Evolutionary conservation across 53 echinoderm and acorn worm genomes (phyloP), one percentile per base, ranked within the genome.

Genomic region (Patiria pectinifera): DNA sequence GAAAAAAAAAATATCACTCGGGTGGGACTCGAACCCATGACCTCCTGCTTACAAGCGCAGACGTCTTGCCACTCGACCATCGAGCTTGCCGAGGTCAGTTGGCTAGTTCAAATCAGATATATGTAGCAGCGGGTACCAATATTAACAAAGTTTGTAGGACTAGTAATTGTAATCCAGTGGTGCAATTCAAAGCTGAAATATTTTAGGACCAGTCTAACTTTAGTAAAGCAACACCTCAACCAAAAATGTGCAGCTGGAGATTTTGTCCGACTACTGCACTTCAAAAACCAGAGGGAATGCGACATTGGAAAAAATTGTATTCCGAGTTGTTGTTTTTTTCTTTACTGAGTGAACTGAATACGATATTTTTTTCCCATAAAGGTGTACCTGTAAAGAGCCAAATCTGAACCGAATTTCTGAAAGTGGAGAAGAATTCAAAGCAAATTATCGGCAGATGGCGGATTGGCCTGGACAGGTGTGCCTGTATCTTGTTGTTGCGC

Each of bases 391-490:
- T 2, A 45, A 79, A 45, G 21, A 47, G 80, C 80, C 12, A 8
- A 45, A 79, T 79, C 45, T 44, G 45, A 47, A 47, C 80, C 80
- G 47, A 11, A 79, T 47, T 79, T 79, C 48, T 4, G 48, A 11
- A 45, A 79, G 45, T 43, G 7, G 45, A 45, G 44, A 78, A 15
- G 45, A 45, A 78, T 78, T 7, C 43, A n/a, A 78, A 78, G 21
- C 78, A 26, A 35, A 78, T 78, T 25, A 78, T 5, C 2, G 78
- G 43, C 78, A 78, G 78, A 78, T 78, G 78, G 43, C 6, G 6
- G 78, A 78, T 78, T 78, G 43, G 78, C 45, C 9, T 35, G 35
- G 35, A 35, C 78, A 78, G 78, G 78, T 78, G 78, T 78, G 78
- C 78, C 24, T 78, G 78, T 78, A 44, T 78, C 43, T 78, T 18